phyloP scores from a whole-genome alignment of 2,113 vertebrate genomes.

The Calyptomena viridis region DNA sequence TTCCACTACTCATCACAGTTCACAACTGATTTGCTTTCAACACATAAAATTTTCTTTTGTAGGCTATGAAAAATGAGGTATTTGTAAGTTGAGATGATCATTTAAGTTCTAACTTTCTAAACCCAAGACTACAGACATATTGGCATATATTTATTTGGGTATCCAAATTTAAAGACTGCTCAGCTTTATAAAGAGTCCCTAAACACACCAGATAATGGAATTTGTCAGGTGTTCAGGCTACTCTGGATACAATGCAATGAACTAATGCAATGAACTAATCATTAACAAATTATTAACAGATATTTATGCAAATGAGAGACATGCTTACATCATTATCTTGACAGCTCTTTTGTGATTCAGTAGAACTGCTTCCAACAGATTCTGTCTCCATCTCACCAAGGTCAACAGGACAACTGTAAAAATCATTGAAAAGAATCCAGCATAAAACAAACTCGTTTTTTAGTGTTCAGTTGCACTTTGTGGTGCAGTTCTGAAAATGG shows the following conservation, averaged over 20 bases:
- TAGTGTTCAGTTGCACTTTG: neutral
- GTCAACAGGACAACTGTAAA: slow-evolving; percentile 79
- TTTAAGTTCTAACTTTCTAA: neutral
- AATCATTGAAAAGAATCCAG: neutral
- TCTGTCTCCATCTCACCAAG: slow-evolving; percentile 90
- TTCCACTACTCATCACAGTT: neutral
- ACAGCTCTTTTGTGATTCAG: slow-evolving; percentile 64
- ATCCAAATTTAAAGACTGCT: neutral
- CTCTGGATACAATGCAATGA: neutral
- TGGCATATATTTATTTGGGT: too few species aligned
- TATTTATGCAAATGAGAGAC: neutral
- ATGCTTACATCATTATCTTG: slow-evolving; percentile 67
- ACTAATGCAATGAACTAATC: neutral
- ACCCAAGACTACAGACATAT: neutral
- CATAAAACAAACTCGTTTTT: neutral
- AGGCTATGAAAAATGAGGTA: neutral
- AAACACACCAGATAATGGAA: neutral
- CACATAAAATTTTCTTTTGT: neutral
- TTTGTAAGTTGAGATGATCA: neutral
- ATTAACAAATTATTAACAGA: neutral
- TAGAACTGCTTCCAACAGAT: slow-evolving; percentile 73
- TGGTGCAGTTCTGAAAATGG: neutral
- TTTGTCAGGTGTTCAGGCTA: neutral
- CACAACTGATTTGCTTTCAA: neutral
- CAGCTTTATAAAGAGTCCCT: neutral